phyloP scores from a whole-genome alignment of 92 coral and sea anemone species.

The Zoanthus gigantus region DNA sequence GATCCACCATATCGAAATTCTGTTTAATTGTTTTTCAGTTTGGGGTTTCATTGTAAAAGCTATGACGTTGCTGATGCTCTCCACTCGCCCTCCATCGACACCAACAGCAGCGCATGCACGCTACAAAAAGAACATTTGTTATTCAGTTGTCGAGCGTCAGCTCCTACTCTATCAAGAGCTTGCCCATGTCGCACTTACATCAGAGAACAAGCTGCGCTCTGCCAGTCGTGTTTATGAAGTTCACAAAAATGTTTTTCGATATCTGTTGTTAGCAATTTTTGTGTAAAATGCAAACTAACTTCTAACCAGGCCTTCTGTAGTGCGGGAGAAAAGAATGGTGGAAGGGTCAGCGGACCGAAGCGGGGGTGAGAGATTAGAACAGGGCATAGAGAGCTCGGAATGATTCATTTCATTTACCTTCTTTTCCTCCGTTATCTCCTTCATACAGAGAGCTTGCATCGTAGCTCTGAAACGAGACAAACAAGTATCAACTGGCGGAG shows the following conservation, averaged over 20 bases:
- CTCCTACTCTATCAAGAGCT: slow-evolving; percentile 63
- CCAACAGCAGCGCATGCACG: slow-evolving; percentile 60
- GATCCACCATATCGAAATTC: not conserved
- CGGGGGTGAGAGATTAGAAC: too few species aligned
- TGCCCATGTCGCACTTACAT: slow-evolving; percentile 94
- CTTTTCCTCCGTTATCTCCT: too few species aligned
- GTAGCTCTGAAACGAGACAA: too few species aligned
- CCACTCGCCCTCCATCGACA: slow-evolving; percentile 78
- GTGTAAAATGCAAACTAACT: too few species aligned
- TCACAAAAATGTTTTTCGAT: not conserved
- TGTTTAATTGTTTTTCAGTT: slow-evolving; percentile 31
- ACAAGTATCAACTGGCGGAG: too few species aligned
- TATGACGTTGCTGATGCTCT: slow-evolving; percentile 55
- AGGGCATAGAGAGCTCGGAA: too few species aligned
- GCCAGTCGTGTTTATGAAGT: slow-evolving; percentile 57
- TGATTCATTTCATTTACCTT: too few species aligned
- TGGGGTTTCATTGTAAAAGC: slow-evolving; percentile 64
- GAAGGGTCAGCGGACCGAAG: too few species aligned
- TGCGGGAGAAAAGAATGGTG: too few species aligned
- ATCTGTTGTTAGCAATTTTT: not conserved
- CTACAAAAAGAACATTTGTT: slow-evolving; percentile 81
- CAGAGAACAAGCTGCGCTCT: slow-evolving; percentile 94
- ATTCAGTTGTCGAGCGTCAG: slow-evolving; percentile 83
- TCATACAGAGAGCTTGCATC: too few species aligned
- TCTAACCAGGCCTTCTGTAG: too few species aligned